Percentiles rank a stretch among this genome's conserved stretches.
Conservation (phyloP, 2,888 invertebrate genomes). For the Apamea anceps region DNA sequence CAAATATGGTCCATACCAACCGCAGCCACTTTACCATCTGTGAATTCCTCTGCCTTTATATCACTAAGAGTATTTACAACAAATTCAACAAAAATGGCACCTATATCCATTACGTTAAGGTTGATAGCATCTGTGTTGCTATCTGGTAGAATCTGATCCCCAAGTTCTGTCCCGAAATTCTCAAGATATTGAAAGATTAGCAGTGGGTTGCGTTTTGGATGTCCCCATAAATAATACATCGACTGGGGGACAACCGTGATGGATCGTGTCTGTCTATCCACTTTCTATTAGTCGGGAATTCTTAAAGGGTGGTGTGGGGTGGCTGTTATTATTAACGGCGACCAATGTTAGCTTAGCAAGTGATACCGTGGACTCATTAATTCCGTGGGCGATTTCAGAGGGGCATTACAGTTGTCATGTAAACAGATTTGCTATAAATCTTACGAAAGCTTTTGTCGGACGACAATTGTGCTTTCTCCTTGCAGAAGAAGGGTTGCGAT, state of each 20-base stretch:
- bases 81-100: slow-evolving; percentile 70
- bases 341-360: slow-evolving; percentile 87
- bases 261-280: slow-evolving; percentile 88
- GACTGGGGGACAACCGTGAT: slow-evolving; percentile 85
- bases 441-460: slow-evolving; percentile 66
- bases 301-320: slow-evolving; percentile 88
- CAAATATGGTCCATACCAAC: slow-evolving; percentile 65
- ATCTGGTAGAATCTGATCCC: slow-evolving; percentile 74
- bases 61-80: slow-evolving; percentile 66
- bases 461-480: slow-evolving; percentile 60
- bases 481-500: slow-evolving; percentile 58
- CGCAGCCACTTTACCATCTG: slow-evolving; percentile 71
- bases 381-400: slow-evolving; percentile 74
- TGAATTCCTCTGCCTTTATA: slow-evolving; percentile 76
- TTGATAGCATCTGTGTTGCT: slow-evolving; percentile 54
- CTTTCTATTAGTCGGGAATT: slow-evolving; percentile 89
- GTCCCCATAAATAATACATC: slow-evolving; percentile 90
- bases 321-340: slow-evolving; percentile 84
- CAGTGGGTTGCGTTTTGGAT: slow-evolving; percentile 84
- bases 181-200: slow-evolving; percentile 90
- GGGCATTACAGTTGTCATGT: slow-evolving; percentile 79
- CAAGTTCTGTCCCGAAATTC: slow-evolving; percentile 85
- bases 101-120: slow-evolving; percentile 72
- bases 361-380: slow-evolving; percentile 82
- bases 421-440: slow-evolving; percentile 78